A percentile compares a stretch with the other conserved stretches of the same genome.
Conservation (phyloP, 1,140 invertebrate species). For the Melitaea cinxia region DNA sequence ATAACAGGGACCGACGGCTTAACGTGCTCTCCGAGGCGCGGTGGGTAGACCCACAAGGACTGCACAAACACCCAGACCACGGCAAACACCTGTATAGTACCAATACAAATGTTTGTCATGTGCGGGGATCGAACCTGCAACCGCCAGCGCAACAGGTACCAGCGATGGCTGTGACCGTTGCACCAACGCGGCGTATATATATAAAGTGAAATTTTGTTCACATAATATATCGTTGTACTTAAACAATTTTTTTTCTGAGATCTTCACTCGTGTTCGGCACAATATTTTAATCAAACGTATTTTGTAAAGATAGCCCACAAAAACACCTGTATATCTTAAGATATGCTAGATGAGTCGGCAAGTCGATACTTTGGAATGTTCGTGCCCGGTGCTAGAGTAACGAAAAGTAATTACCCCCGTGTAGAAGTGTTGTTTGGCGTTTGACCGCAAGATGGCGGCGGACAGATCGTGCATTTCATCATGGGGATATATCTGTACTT, state of each 20-base stretch:
- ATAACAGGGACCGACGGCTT: too few species aligned
- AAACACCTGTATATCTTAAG: conserved; percentile 22
- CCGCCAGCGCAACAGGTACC: too few species aligned
- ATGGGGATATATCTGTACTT: not conserved
- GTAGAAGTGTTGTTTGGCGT: not conserved
- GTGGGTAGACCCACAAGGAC: too few species aligned
- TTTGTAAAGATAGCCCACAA: conserved; percentile 9
- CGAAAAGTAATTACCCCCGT: conserved; percentile 15
- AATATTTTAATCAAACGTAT: conserved; percentile 12
- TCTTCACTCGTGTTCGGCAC: not conserved
- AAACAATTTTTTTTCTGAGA: not conserved
- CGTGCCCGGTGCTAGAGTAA: conserved; percentile 3
- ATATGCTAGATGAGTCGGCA: conserved; percentile 23
- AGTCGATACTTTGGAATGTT: conserved; percentile 5
- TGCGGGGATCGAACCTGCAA: too few species aligned
- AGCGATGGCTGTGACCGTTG: too few species aligned
- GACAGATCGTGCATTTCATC: not conserved
- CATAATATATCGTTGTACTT: not conserved
- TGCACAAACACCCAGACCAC: too few species aligned
- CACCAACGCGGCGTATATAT: not conserved
- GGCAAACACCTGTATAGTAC: not conserved
- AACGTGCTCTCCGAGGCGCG: too few species aligned
- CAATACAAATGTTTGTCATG: too few species aligned
- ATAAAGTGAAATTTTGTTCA: conserved; percentile 1
- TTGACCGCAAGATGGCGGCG: conserved; percentile 3